A percentile compares a stretch with the other conserved stretches of the same genome.
Conservation (phyloP, 2,888 invertebrate genomes). For the Choreutis nemorana region DNA sequence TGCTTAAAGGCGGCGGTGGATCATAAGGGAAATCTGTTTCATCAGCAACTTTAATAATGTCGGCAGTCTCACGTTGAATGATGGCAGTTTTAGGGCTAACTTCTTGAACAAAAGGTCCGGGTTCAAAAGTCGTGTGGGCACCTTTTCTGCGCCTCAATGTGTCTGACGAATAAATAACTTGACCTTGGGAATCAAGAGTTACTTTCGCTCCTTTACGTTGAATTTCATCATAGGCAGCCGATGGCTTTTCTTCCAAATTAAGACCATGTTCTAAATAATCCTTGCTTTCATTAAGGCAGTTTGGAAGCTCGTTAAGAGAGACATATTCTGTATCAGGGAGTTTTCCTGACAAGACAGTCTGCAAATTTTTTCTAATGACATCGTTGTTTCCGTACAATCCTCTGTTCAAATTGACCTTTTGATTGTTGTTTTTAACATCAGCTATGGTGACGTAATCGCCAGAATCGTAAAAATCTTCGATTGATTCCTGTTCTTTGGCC, state of each 20-base stretch:
- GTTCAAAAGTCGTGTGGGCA: conserved; percentile 86
- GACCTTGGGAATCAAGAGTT: conserved; percentile 84
- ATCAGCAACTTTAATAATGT: conserved; percentile 43
- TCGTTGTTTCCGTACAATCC: conserved; percentile 72
- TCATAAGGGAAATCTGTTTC: conserved; percentile 58
- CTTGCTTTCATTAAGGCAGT: conserved; percentile 46
- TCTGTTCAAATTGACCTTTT: conserved; percentile 57
- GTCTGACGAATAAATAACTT: conserved; percentile 88
- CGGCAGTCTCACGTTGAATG: conserved; percentile 46
- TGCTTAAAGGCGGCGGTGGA: conserved; percentile 39
- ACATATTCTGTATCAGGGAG: conserved; percentile 78
- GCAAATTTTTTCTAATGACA: conserved; percentile 69
- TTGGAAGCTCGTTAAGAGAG: conserved; percentile 81
- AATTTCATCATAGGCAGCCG: conserved; percentile 40
- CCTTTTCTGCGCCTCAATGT: conserved; percentile 82
- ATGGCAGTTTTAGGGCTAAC: conserved; percentile 43
- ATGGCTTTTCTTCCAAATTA: conserved; percentile 29
- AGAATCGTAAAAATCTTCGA: conserved; percentile 65
- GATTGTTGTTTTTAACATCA: conserved; percentile 82
- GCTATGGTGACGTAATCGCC: conserved; percentile 90
- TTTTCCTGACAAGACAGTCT: conserved; percentile 67
- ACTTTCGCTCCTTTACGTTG: conserved; percentile 77
- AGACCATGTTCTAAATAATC: conserved; percentile 44
- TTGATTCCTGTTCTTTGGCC: conserved; percentile 44
- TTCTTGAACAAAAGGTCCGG: conserved; percentile 84